Evolutionary conservation across 2,888 invertebrate genomes (phyloP), one percentile per base, ranked within the genome.

Genomic region (Aphodius sticticus): DNA sequence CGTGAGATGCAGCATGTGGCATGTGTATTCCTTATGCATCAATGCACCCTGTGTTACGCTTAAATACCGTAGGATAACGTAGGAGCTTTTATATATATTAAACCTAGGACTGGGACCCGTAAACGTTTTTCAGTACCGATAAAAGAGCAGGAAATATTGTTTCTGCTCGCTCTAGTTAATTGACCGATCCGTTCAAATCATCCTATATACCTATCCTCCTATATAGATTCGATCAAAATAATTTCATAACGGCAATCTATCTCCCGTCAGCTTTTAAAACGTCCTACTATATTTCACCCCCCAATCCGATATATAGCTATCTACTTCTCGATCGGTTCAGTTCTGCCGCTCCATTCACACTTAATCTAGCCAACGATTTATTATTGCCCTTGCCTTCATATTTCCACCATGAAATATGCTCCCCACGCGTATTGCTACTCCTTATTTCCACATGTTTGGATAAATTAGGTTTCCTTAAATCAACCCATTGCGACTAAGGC

Each of bases 311-410:
- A 74, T 74, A 74, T 74, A 35, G 74, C 26, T 74, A 74, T 74
- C 74, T 74, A 74, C 74, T 74, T 36, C 37, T 74, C 74, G 74
- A 74, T 74, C 35, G 74, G 36, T 53, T 35, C 74, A 37, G n/a
- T 74, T 74, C 74, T 74, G 74, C 53, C n/a, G 74, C 74, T 16
- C 74, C 36, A 74, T 74, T 74, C 74, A 74, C 74, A 74, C 74
- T 74, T 74, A 74, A 74, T 74, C 74, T 74, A 36, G 74, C 35
- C 35, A 37, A 37, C 74, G 74, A 74, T 74, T 74, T 74, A 74
- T 74, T 74, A 74, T 74, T 35, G 74, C 74, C 74, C 36, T 74
- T 37, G 74, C 74, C 74, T 74, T 74, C 74, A 74, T 74, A 74
- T 74, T 74, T 74, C 74, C 74, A 36, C 9, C n/a, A 35, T 74